These are phyloP conservation scores for Platynereis dumerilii DNA, from an alignment of 2,888 invertebrate species.

Conservation along the genomic window DNA sequence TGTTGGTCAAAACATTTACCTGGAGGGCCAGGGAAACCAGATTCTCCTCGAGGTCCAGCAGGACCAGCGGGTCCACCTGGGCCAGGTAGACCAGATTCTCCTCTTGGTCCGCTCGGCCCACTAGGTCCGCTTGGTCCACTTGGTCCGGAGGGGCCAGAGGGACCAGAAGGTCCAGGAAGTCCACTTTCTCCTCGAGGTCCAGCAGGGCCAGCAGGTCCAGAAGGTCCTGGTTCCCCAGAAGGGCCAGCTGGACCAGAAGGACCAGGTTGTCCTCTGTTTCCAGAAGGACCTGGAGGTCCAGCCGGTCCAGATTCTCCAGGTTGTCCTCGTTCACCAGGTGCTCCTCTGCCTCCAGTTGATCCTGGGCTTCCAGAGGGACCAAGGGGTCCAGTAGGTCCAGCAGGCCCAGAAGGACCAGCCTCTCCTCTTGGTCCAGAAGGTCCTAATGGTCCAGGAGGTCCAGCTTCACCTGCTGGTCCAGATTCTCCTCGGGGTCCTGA, in stretches of 20 bases:
- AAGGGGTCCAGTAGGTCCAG: conserved; percentile 27
- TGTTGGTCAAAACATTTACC: background rate
- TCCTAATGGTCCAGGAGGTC: conserved; percentile 18
- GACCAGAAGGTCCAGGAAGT: conserved; percentile 21
- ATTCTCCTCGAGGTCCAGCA: conserved; percentile 17
- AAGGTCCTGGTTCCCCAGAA: conserved; percentile 26
- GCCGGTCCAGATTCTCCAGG: conserved; percentile 12
- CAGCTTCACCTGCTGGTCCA: conserved; percentile 65
- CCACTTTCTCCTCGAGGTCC: conserved; percentile 32
- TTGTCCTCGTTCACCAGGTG: conserved; percentile 25
- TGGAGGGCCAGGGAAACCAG: conserved; percentile 10
- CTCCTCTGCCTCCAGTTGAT: conserved; percentile 14
- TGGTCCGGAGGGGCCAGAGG: conserved; percentile 5
- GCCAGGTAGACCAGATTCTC: conserved; percentile 37
- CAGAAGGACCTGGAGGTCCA: conserved; percentile 20
- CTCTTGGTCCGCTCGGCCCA: conserved; percentile 26
- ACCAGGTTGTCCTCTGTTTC: conserved; percentile 31
- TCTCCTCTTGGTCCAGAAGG: conserved; percentile 25
- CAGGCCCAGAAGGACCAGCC: conserved; percentile 26
- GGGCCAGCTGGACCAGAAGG: conserved; percentile 31
- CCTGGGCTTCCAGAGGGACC: conserved; percentile 31
- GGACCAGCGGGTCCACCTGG: conserved; percentile 36
- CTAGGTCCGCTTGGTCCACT: conserved; percentile 6
- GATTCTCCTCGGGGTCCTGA: conserved; percentile 77
- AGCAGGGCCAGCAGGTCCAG: conserved; percentile 26